These are phyloP conservation scores for Sebastes umbrosus DNA, from an alignment of 2,797 vertebrate species.

Conservation along the genomic window DNA sequence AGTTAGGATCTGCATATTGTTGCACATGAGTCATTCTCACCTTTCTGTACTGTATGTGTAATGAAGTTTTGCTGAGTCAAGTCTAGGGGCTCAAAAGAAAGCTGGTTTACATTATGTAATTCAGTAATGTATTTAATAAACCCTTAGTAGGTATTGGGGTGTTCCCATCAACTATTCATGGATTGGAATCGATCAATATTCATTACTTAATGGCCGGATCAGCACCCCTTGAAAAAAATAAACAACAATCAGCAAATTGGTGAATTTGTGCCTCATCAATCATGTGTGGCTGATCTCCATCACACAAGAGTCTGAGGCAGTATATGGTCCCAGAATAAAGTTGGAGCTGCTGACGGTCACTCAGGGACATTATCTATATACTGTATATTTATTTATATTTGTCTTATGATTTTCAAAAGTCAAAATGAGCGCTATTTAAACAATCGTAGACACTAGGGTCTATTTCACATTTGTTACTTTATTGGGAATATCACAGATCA, in stretches of 20 bases:
- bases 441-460: neutral
- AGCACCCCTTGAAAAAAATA: neutral
- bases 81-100: neutral
- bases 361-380: neutral
- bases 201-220: conserved; percentile 12
- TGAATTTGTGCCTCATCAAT: neutral
- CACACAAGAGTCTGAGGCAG: neutral
- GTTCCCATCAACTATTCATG: neutral
- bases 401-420: neutral
- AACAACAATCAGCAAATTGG: conserved; percentile 2
- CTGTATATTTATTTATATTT: neutral
- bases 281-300: neutral
- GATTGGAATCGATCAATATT: conserved; percentile 2
- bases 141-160: neutral
- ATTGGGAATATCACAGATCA: neutral
- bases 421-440: neutral
- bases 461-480: neutral
- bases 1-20: neutral
- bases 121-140: neutral
- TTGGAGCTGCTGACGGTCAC: neutral
- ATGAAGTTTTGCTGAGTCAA: neutral
- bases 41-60: neutral
- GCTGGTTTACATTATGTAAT: neutral
- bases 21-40: neutral
- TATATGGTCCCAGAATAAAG: neutral